A percentile compares a stretch with the other conserved stretches of the same genome.
These are phyloP conservation scores for Holocentrus rufus DNA, from an alignment of 2,797 vertebrate species.

Conservation along the genomic window DNA sequence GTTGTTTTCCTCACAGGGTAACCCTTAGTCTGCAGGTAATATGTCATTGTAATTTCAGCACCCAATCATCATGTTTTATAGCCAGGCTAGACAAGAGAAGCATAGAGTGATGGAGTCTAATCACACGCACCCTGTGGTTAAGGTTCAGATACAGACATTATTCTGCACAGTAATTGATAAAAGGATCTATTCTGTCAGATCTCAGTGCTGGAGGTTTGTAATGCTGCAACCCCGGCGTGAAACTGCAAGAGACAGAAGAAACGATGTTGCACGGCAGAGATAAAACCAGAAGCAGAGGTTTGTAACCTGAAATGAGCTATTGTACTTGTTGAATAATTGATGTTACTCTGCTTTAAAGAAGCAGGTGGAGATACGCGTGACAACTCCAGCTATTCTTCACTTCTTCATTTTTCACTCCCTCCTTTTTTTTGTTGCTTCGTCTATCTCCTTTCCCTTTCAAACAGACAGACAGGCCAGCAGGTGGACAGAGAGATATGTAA, in stretches of 20 bases:
- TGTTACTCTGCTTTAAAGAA: constrained; percentile 34
- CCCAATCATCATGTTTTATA: neutral
- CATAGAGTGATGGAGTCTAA: neutral
- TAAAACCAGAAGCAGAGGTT: constrained; percentile 21
- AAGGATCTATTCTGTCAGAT: constrained; percentile 10
- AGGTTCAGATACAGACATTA: neutral
- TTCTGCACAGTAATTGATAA: constrained; percentile 11
- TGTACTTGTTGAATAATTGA: constrained; percentile 58
- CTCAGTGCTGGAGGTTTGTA: neutral
- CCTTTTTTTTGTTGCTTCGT: neutral
- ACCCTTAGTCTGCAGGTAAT: neutral
- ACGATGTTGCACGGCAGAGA: constrained; percentile 25
- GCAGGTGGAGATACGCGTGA: neutral
- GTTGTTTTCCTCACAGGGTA: no score
- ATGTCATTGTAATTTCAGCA: constrained; percentile 7
- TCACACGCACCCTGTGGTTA: constrained; percentile 11
- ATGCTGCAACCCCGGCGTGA: neutral
- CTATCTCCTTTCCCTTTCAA: neutral
- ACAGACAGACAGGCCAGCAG: neutral
- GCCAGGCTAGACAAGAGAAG: neutral
- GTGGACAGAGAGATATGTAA: constrained; percentile 5
- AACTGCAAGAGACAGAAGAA: neutral
- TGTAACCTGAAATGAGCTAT: constrained; percentile 22
- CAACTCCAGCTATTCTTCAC: constrained; percentile 4
- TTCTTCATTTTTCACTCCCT: constrained; percentile 15